phyloP scores from a whole-genome alignment of 2,888 invertebrate genomes.

The Cabera pusaria region DNA sequence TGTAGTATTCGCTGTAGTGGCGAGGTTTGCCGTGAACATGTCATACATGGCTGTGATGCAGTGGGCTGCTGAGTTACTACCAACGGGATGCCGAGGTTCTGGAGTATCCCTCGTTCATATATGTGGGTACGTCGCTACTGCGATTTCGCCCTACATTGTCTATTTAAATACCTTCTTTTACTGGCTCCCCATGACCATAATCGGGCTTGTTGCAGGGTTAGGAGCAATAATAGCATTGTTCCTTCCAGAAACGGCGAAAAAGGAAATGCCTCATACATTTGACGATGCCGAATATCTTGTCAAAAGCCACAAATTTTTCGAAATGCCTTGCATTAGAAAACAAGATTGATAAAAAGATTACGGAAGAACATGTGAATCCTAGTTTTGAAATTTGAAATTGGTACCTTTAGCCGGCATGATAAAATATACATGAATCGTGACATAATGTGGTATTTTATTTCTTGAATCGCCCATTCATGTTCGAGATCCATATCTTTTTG shows the following conservation, averaged over 20 bases:
- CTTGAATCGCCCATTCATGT: no score
- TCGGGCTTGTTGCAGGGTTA: conserved; percentile 42
- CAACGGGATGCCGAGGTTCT: conserved; percentile 55
- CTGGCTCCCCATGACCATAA: conserved; percentile 58
- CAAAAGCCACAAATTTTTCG: conserved; percentile 47
- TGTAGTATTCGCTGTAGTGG: conserved; percentile 51
- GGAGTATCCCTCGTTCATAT: conserved; percentile 55
- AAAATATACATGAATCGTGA: no score
- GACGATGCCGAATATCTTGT: conserved; percentile 59
- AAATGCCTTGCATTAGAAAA: conserved; percentile 49
- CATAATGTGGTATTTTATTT: no score
- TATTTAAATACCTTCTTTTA: conserved; percentile 48
- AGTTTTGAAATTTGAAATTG: no score
- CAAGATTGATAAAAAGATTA: neutral
- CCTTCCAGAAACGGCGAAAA: conserved; percentile 63
- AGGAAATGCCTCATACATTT: conserved; percentile 66
- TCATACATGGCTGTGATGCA: conserved; percentile 48
- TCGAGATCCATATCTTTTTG: no score
- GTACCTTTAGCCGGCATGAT: no score
- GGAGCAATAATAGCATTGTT: conserved; percentile 45
- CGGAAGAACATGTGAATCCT: conserved; percentile 31
- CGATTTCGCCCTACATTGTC: conserved; percentile 60
- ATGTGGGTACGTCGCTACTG: conserved; percentile 50
- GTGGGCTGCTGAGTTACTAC: conserved; percentile 59
- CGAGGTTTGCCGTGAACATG: conserved; percentile 59